A percentile compares a stretch with the other conserved stretches of the same genome.
phyloP scores from a whole-genome alignment of 2,113 vertebrate species.

The Varanus salvator region DNA sequence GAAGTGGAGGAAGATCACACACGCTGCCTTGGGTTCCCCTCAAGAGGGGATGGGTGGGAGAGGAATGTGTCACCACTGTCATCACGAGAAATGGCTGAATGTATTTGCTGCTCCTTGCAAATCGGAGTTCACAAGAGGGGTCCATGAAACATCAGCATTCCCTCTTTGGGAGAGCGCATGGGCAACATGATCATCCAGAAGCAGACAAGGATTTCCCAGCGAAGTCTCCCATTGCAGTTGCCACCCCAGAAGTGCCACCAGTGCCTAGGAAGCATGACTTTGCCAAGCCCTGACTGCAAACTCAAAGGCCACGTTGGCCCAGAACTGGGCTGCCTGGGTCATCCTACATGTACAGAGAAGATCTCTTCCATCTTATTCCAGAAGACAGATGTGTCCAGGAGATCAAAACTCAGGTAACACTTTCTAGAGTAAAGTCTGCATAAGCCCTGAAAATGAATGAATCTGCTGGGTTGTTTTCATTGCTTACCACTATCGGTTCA shows the following conservation, averaged over 20 bases:
- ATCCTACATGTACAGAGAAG: not conserved
- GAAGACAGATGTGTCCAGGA: not conserved
- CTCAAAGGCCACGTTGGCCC: not conserved
- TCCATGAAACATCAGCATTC: not conserved
- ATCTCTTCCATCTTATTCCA: not conserved
- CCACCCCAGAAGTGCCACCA: not conserved
- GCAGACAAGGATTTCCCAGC: not conserved
- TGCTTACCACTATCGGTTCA: slow-evolving; percentile 32
- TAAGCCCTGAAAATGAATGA: slow-evolving; percentile 28
- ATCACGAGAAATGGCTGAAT: not conserved
- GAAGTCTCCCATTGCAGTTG: not conserved
- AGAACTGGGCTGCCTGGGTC: not conserved
- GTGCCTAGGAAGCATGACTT: not conserved
- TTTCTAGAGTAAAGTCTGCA: slow-evolving; percentile 10
- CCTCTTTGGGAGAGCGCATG: not conserved
- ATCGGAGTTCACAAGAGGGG: not conserved
- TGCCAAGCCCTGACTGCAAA: not conserved
- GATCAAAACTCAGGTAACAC: not conserved
- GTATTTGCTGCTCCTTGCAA: not conserved
- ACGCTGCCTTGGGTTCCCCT: no score
- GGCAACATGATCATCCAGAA: not conserved
- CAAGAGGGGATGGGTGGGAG: no score
- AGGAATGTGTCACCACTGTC: no score
- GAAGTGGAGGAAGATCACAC: no score
- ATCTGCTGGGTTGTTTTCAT: not conserved